Evolutionary conservation across 1,140 invertebrate species (phyloP).

Genomic region (Eriocheir sinensis): DNA sequence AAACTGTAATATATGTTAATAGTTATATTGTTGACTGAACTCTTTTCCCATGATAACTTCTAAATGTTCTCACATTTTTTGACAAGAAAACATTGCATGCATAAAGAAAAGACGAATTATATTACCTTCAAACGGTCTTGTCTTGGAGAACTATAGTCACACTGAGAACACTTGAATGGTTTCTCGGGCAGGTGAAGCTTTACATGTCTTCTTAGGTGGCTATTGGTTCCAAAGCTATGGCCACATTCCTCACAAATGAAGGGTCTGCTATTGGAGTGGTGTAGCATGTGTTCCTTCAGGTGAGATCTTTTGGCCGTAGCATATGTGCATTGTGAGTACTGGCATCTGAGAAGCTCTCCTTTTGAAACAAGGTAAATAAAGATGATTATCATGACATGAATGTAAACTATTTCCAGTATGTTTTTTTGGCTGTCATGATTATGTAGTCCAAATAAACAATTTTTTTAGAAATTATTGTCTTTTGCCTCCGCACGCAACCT

Average conservation of each 20-base stretch:
- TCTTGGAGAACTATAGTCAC: slow-evolving; percentile 86
- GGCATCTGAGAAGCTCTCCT: slow-evolving; percentile 85
- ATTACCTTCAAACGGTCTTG: slow-evolving; percentile 86
- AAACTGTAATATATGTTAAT: no score
- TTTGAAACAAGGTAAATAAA: slow-evolving; percentile 69
- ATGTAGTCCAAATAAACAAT: no score
- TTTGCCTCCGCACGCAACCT: no score
- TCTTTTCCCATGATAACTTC: no score
- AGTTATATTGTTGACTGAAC: no score
- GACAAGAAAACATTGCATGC: no score
- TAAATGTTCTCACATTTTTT: no score
- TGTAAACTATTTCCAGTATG: background rate
- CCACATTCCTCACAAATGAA: slow-evolving; percentile 86
- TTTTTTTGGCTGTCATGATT: no score
- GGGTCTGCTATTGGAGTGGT: slow-evolving; percentile 86
- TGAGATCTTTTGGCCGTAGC: slow-evolving; percentile 87
- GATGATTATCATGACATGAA: background rate
- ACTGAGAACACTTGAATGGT: slow-evolving; percentile 85
- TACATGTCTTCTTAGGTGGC: slow-evolving; percentile 86
- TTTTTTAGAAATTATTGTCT: no score
- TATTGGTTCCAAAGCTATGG: slow-evolving; percentile 87
- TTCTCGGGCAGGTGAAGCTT: slow-evolving; percentile 86
- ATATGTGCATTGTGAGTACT: slow-evolving; percentile 86
- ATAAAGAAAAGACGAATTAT: background rate
- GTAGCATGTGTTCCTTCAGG: slow-evolving; percentile 86